These are phyloP conservation scores for Hypselothyrea guttata DNA, from an alignment of 2,888 invertebrate genomes.

Conservation along the genomic window DNA sequence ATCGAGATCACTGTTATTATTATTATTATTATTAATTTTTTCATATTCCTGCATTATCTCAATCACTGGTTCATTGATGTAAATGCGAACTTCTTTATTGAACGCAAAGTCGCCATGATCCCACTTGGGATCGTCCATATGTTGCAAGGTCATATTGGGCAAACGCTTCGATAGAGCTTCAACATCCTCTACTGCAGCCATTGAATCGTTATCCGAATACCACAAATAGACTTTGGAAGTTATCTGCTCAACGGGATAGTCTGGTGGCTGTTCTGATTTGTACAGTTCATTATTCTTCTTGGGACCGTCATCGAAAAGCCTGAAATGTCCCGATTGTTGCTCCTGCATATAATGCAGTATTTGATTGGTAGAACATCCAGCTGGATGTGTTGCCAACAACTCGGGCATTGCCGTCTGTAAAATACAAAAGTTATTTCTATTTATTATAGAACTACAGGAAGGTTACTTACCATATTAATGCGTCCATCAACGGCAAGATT, in stretches of 20 bases:
- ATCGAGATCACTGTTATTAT: no score
- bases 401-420: constrained; percentile 63
- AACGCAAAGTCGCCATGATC: constrained; percentile 60
- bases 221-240: constrained; percentile 62
- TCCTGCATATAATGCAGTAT: constrained; percentile 74
- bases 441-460: no score
- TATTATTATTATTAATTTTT: background rate
- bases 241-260: constrained; percentile 66
- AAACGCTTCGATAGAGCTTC: constrained; percentile 43
- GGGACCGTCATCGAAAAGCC: constrained; percentile 65
- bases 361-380: constrained; percentile 75
- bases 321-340: constrained; percentile 64
- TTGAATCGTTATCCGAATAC: constrained; percentile 68
- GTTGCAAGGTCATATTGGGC: constrained; percentile 57
- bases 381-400: constrained; percentile 62
- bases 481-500: constrained; percentile 82
- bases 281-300: constrained; percentile 59
- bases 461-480: constrained; percentile 53
- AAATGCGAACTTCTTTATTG: constrained; percentile 46
- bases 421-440: background rate
- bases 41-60: constrained; percentile 62
- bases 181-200: constrained; percentile 73
- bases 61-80: constrained; percentile 66
- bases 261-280: constrained; percentile 56
- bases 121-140: constrained; percentile 64